Evolutionary conservation across 2,113 vertebrate species (phyloP).

Genomic region (Calidris pugnax): DNA sequence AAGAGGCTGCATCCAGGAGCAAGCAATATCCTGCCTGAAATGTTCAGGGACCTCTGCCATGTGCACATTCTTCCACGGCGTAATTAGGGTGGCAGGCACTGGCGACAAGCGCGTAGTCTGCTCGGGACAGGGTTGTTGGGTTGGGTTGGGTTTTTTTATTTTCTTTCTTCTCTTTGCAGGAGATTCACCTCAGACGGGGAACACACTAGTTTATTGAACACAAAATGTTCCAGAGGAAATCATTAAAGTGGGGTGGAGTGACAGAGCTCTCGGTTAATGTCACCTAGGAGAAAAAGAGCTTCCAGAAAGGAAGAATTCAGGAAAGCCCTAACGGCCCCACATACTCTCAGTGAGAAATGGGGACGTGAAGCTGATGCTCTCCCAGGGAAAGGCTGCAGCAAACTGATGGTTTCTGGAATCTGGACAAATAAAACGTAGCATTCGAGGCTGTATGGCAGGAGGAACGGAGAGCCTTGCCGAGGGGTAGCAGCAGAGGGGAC

Average conservation of each 20-base stretch:
- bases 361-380: not conserved
- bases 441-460: not conserved
- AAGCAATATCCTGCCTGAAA: slow-evolving; percentile 59
- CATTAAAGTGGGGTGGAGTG: slow-evolving; percentile 13
- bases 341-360: rapidly evolving
- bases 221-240: not conserved
- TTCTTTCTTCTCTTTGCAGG: not conserved
- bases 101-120: not conserved
- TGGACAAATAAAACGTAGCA: rapidly evolving
- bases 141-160: not conserved
- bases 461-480: not conserved
- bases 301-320: slow-evolving; percentile 14
- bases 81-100: not conserved
- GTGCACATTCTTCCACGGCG: not conserved
- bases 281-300: slow-evolving; percentile 4
- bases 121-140: rapidly evolving
- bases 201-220: not conserved
- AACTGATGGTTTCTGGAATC: not conserved
- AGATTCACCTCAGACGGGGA: not conserved
- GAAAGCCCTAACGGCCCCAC: not conserved
- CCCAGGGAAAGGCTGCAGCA: not conserved
- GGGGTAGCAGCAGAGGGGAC: not conserved
- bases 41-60: slow-evolving; percentile 40
- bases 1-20: slow-evolving; percentile 32
- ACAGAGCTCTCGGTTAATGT: not conserved